phyloP scores from a whole-genome alignment of 2,888 invertebrate genomes.

The Marasmarcha lunaedactyla region DNA sequence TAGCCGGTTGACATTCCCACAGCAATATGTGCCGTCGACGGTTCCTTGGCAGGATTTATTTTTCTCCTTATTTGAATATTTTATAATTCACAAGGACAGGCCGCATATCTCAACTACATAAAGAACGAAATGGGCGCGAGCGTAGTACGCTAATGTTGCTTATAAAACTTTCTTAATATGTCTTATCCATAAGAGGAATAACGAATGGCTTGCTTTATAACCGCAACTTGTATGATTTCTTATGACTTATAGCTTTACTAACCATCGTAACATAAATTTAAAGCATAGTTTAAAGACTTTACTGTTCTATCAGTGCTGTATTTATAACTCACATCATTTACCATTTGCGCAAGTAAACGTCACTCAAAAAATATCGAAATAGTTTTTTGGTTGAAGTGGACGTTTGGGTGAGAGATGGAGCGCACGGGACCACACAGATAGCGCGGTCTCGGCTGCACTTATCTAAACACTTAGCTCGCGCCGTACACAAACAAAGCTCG shows the following conservation, averaged over 20 bases:
- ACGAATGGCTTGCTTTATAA: neutral
- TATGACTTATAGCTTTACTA: too few relatives aligned
- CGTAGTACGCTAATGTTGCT: constrained; percentile 6
- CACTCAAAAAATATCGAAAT: constrained; percentile 11
- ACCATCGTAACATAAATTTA: too few relatives aligned
- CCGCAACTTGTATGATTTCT: neutral
- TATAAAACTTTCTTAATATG: constrained; percentile 1
- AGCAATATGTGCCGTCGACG: constrained; percentile 58
- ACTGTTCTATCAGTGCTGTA: too few relatives aligned
- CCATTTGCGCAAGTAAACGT: too few relatives aligned
- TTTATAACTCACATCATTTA: too few relatives aligned
- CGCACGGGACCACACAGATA: constrained; percentile 63
- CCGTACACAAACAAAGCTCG: constrained; percentile 63
- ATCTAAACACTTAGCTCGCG: constrained; percentile 66
- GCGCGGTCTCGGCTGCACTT: constrained; percentile 61
- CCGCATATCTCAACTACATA: constrained; percentile 27
- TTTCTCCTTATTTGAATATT: constrained; percentile 57
- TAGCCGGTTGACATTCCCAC: constrained; percentile 54
- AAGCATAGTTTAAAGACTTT: too few relatives aligned
- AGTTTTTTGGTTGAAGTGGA: constrained; percentile 27
- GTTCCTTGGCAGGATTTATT: constrained; percentile 57
- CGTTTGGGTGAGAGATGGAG: constrained; percentile 48
- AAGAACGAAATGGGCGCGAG: constrained; percentile 18
- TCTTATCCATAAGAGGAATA: constrained; percentile 1
- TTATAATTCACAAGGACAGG: constrained; percentile 48